Evolutionary conservation across 2,797 vertebrate species (phyloP).

Genomic region (Menidia menidia): DNA sequence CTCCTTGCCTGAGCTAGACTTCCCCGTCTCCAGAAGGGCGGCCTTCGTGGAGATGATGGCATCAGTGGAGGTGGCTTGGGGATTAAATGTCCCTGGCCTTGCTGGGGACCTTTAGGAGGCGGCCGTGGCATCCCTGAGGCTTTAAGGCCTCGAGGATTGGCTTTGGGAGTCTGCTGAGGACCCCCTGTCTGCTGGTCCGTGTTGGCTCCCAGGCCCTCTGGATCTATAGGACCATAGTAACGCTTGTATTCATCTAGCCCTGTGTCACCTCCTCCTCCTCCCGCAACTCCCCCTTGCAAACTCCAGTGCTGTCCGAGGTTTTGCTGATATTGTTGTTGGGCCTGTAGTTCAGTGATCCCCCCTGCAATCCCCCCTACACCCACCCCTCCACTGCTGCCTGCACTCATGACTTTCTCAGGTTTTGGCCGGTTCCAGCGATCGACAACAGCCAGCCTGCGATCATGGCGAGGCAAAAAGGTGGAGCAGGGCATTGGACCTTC

Average conservation of each 20-base stretch:
- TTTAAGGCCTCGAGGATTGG: constrained; percentile 75
- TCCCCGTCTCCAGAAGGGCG: constrained; percentile 83
- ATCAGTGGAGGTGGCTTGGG: constrained; percentile 81
- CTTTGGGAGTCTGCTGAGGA: constrained; percentile 81
- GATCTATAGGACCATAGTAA: constrained; percentile 94
- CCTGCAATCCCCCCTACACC: constrained; percentile 77
- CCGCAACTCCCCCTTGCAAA: constrained; percentile 54
- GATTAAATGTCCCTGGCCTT: constrained; percentile 77
- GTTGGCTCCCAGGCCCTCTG: constrained; percentile 85
- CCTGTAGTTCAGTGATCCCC: constrained; percentile 75
- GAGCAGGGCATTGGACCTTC: constrained; percentile 87
- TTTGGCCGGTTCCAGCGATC: constrained; percentile 88
- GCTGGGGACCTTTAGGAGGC: constrained; percentile 78
- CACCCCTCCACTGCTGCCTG: constrained; percentile 64
- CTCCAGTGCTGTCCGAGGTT: constrained; percentile 80
- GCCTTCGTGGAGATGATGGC: constrained; percentile 83
- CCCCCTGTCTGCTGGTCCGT: constrained; percentile 74
- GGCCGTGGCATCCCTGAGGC: constrained; percentile 74
- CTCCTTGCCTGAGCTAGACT: constrained; percentile 83
- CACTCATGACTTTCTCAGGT: constrained; percentile 73
- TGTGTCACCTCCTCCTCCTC: constrained; percentile 60
- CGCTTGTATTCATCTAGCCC: constrained; percentile 91
- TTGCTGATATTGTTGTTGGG: constrained; percentile 77
- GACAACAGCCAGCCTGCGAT: constrained; percentile 85
- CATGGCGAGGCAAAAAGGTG: constrained; percentile 88